phyloP scores from a whole-genome alignment of 2,888 invertebrate genomes.

The Clepsis dumicolana region DNA sequence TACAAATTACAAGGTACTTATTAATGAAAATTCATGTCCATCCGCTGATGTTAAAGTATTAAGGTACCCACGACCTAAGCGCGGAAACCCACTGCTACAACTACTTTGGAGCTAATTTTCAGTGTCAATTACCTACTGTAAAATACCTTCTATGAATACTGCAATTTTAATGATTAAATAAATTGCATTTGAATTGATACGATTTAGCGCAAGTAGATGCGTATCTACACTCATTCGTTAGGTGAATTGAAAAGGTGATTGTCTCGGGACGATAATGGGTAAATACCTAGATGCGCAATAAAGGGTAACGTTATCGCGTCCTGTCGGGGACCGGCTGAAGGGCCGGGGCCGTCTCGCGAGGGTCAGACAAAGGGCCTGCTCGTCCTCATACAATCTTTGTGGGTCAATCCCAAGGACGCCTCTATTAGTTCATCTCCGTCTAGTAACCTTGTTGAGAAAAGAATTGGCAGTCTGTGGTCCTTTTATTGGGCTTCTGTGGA shows the following conservation, averaged over 20 bases:
- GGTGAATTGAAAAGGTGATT: slow-evolving; percentile 46
- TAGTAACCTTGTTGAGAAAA: slow-evolving; percentile 65
- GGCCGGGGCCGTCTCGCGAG: slow-evolving; percentile 57
- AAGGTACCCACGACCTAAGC: no score
- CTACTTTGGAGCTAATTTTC: no score
- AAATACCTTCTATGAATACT: no score
- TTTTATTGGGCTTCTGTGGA: neutral
- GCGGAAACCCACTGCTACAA: no score
- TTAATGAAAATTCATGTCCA: slow-evolving; percentile 5
- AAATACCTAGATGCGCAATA: slow-evolving; percentile 55
- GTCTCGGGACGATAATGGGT: slow-evolving; percentile 53
- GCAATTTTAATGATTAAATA: no score
- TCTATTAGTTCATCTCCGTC: slow-evolving; percentile 86
- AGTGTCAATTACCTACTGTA: no score
- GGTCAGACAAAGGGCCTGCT: slow-evolving; percentile 67
- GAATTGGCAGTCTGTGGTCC: slow-evolving; percentile 1
- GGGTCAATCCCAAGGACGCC: slow-evolving; percentile 71
- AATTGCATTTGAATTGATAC: no score
- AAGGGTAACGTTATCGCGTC: slow-evolving; percentile 60
- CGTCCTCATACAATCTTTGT: slow-evolving; percentile 60
- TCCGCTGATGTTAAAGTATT: no score
- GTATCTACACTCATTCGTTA: slow-evolving; percentile 48
- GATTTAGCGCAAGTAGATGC: slow-evolving; percentile 29
- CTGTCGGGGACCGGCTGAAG: slow-evolving; percentile 54
- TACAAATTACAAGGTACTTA: neutral